Conservation (phyloP, 2,797 vertebrate species). For the Scolopax rusticola region DNA sequence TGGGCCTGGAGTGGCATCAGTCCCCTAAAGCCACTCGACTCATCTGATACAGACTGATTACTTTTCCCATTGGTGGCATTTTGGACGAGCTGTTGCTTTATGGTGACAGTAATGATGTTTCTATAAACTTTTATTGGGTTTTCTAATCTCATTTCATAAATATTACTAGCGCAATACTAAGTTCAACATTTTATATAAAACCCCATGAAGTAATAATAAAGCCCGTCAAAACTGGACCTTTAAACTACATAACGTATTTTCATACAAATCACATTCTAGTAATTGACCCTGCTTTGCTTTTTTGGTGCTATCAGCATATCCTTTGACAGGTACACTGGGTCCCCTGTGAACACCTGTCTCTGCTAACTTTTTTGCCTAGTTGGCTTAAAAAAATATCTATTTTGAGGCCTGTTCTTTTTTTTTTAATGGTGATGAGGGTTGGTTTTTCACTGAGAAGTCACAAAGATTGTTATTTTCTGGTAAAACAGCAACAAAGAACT, state of each 20-base stretch:
- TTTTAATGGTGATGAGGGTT: background rate
- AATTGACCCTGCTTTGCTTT: background rate
- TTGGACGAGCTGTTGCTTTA: background rate
- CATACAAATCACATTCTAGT: background rate
- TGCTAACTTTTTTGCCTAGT: background rate
- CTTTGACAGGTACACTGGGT: background rate
- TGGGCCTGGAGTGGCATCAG: background rate
- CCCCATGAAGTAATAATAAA: background rate
- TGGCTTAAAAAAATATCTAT: background rate
- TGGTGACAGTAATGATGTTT: background rate
- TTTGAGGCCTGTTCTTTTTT: background rate
- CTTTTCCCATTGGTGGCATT: background rate
- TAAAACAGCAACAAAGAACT: constrained; percentile 17
- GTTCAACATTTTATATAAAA: background rate
- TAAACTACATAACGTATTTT: background rate
- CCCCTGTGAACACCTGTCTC: background rate
- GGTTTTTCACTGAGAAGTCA: background rate
- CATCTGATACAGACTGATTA: background rate
- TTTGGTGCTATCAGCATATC: constrained; percentile 4
- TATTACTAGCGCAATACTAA: background rate
- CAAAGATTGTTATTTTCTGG: background rate
- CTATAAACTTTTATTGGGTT: constrained; percentile 38
- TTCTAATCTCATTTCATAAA: constrained; percentile 31
- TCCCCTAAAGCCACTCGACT: background rate
- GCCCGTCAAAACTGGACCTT: background rate